A percentile compares a stretch with the other conserved stretches of the same genome.
These are phyloP conservation scores for Oasisia sp. DNA, from an alignment of 2,888 invertebrate species.

Conservation along the genomic window DNA sequence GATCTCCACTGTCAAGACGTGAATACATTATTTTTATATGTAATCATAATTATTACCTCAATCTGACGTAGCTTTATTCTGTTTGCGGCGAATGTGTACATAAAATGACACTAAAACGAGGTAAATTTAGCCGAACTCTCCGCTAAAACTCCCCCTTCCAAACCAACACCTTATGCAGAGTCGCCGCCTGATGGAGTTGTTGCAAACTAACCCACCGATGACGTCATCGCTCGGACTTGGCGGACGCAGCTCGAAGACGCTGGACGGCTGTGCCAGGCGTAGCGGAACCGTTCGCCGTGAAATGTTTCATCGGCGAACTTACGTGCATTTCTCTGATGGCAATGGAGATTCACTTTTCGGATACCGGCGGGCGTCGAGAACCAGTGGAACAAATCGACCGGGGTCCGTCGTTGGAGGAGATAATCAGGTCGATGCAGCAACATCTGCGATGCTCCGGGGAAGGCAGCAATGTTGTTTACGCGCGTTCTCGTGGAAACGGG, in stretches of 20 bases:
- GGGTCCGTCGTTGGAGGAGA: neutral
- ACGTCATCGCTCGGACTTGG: neutral
- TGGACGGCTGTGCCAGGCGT: neutral
- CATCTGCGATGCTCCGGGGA: neutral
- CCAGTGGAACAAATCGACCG: neutral
- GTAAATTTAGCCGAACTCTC: neutral
- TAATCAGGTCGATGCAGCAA: neutral
- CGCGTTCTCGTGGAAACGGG: slow-evolving; percentile 3
- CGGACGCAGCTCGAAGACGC: neutral
- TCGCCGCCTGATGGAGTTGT: neutral
- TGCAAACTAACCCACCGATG: neutral
- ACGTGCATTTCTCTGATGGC: neutral
- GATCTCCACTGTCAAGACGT: neutral
- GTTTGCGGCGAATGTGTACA: neutral
- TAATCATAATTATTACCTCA: neutral
- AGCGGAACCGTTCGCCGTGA: neutral
- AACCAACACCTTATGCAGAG: neutral
- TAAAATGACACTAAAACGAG: neutral
- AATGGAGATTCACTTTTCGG: slow-evolving; percentile 13
- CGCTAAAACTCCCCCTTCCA: neutral
- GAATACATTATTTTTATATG: neutral
- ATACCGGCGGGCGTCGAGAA: slow-evolving; percentile 1
- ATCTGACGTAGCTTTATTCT: neutral
- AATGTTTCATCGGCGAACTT: neutral
- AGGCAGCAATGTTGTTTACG: neutral